Conservation (phyloP, 2,888 invertebrate genomes). For the Trichopoda pennipes region DNA sequence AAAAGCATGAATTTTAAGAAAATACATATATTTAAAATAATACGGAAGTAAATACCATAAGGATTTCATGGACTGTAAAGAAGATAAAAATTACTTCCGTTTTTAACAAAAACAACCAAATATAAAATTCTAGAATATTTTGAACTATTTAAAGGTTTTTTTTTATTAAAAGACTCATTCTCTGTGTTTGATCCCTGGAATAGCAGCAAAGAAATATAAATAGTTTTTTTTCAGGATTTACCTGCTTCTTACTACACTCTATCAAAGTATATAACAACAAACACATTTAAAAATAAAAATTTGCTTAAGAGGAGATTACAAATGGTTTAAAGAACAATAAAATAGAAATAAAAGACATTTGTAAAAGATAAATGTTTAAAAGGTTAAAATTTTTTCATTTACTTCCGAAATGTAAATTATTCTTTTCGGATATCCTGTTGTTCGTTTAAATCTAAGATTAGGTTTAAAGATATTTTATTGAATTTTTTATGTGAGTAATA, state of each 20-base stretch:
- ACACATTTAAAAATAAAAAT: slow-evolving; percentile 13
- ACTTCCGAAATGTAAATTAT: slow-evolving; percentile 33
- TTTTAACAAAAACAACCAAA: slow-evolving; percentile 27
- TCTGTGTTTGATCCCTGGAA: slow-evolving; percentile 1
- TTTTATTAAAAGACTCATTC: not conserved
- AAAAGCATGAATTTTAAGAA: slow-evolving; percentile 12
- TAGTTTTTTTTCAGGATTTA: slow-evolving; percentile 30
- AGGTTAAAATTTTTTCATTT: not conserved
- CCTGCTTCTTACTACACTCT: slow-evolving; percentile 39
- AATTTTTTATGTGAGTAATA: not conserved
- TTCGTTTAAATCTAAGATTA: not conserved
- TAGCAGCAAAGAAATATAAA: not conserved
- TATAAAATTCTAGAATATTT: slow-evolving; percentile 12
- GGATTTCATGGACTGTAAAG: slow-evolving; percentile 26
- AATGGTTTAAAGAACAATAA: slow-evolving; percentile 3
- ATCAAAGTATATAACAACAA: not conserved
- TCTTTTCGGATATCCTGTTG: slow-evolving; percentile 46
- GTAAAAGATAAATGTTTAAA: slow-evolving; percentile 17
- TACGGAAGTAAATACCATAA: slow-evolving; percentile 61
- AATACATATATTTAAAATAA: slow-evolving; percentile 30
- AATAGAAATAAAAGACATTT: slow-evolving; percentile 3
- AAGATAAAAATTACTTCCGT: slow-evolving; percentile 64
- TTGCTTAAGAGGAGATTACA: slow-evolving; percentile 28
- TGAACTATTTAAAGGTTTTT: not conserved
- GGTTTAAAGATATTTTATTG: not conserved